phyloP scores from a whole-genome alignment of 2,888 invertebrate species.

The Mesochorus sp. region DNA sequence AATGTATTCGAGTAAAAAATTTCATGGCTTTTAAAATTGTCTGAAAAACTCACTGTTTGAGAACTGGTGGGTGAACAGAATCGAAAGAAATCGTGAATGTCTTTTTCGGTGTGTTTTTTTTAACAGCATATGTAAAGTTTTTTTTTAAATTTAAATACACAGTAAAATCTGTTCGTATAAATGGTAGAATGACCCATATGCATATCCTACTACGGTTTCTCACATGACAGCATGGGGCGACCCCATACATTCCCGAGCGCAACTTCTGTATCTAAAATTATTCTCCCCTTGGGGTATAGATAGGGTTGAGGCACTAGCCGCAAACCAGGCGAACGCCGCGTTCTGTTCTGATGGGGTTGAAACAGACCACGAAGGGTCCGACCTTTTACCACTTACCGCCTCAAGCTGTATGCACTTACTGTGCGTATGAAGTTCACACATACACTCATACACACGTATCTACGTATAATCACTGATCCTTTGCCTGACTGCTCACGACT shows the following conservation, averaged over 20 bases:
- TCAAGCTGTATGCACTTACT: conserved; percentile 14
- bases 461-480: conserved; percentile 24
- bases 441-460: not conserved
- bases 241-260: not conserved
- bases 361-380: conserved; percentile 51
- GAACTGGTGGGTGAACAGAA: no score
- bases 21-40: no score
- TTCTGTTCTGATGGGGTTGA: conserved; percentile 70
- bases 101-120: no score
- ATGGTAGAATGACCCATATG: no score
- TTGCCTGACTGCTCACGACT: conserved; percentile 18
- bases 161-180: no score
- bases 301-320: conserved; percentile 59
- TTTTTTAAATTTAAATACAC: no score
- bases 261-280: conserved; percentile 68
- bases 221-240: no score
- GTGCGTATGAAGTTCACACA: not conserved
- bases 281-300: conserved; percentile 61
- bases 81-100: no score
- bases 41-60: no score
- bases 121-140: no score
- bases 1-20: no score
- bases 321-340: conserved; percentile 64
- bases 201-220: no score
- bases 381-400: conserved; percentile 7